A percentile compares a stretch with the other conserved stretches of the same genome.
phyloP scores from a whole-genome alignment of 2,797 vertebrate genomes.

The Chloroceryle inda region DNA sequence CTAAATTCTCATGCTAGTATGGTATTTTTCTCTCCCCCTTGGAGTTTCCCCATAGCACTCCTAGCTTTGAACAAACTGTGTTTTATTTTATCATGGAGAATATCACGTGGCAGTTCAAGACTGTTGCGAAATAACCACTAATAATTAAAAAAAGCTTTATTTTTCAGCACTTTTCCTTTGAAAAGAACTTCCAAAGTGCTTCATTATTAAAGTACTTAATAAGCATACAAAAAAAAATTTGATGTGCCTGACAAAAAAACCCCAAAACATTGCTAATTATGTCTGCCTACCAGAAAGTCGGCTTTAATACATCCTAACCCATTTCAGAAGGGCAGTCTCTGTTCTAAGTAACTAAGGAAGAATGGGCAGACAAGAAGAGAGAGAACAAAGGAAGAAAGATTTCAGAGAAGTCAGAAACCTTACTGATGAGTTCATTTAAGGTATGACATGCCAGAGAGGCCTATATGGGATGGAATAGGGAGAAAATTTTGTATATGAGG shows the following conservation, averaged over 20 bases:
- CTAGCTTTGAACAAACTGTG: not conserved
- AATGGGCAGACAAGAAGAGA: not conserved
- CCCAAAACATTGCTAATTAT: not conserved
- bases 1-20: not conserved
- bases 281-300: not conserved
- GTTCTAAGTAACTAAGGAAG: not conserved
- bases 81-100: not conserved
- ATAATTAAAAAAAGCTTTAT: not conserved
- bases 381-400: not conserved
- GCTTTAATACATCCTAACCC: not conserved
- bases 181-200: not conserved
- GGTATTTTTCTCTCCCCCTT: not conserved
- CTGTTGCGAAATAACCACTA: not conserved
- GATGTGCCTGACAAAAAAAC: not conserved
- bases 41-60: not conserved
- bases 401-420: not conserved
- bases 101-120: not conserved
- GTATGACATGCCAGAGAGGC: not conserved
- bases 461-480: not conserved
- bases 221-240: not conserved
- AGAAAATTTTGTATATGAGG: not conserved
- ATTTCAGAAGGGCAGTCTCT: not conserved
- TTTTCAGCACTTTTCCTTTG: not conserved
- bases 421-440: not conserved
- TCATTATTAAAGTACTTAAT: not conserved